phyloP scores from a whole-genome alignment of 1,140 invertebrate species.

The Wiebesia pumilae region DNA sequence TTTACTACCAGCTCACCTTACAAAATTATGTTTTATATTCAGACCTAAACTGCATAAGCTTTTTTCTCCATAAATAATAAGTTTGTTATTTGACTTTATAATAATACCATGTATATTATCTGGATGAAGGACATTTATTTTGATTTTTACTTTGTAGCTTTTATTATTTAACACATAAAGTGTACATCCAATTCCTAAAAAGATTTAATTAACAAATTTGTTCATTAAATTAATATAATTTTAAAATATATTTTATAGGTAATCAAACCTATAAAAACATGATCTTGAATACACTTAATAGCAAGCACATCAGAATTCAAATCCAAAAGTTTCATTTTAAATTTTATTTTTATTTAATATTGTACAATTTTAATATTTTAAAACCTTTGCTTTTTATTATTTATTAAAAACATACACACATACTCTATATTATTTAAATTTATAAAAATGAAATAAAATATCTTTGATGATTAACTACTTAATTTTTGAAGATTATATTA shows the following conservation, averaged over 20 bases:
- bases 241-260: constrained; percentile 14
- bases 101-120: constrained; percentile 75
- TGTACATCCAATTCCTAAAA: constrained; percentile 73
- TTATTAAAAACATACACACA: too few relatives aligned
- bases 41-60: constrained; percentile 65
- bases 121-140: constrained; percentile 68
- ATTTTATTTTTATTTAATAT: not conserved
- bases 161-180: constrained; percentile 66
- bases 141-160: constrained; percentile 61
- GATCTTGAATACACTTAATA: constrained; percentile 66
- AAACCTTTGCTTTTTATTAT: too few relatives aligned
- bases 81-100: constrained; percentile 59
- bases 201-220: constrained; percentile 30
- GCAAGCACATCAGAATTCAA: constrained; percentile 70
- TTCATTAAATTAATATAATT: constrained; percentile 28
- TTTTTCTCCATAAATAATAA: constrained; percentile 74
- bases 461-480: too few relatives aligned
- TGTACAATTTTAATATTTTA: too few relatives aligned
- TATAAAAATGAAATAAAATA: too few relatives aligned
- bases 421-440: too few relatives aligned
- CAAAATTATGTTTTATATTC: constrained; percentile 48
- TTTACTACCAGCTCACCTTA: constrained; percentile 59
- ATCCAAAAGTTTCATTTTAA: constrained; percentile 38
- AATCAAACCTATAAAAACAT: constrained; percentile 70
- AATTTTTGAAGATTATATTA: too few relatives aligned